These are phyloP conservation scores for Lithobates pipiens DNA, from an alignment of 2,797 vertebrate genomes.

Conservation along the genomic window DNA sequence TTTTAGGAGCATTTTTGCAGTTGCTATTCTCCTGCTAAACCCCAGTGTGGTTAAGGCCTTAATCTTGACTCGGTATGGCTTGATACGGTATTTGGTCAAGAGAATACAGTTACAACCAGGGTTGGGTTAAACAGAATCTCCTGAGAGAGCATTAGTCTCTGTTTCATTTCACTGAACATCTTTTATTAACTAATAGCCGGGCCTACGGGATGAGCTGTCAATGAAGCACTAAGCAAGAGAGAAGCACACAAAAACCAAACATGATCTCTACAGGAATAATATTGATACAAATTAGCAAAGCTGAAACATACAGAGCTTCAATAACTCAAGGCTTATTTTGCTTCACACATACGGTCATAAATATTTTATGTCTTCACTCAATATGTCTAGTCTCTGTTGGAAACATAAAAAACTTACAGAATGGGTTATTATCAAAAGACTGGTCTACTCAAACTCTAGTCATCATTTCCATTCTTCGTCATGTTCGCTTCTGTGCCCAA, in stretches of 20 bases:
- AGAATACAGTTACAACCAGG: not conserved
- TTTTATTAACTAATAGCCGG: not conserved
- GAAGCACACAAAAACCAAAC: not conserved
- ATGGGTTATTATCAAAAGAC: not conserved
- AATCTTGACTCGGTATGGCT: not conserved
- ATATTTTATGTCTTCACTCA: not conserved
- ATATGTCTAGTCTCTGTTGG: not conserved
- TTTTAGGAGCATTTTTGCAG: too few relatives aligned
- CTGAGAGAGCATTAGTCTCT: not conserved
- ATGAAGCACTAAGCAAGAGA: not conserved
- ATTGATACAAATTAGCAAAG: constrained; percentile 4
- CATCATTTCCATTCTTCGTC: too few relatives aligned
- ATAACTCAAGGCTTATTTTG: not conserved
- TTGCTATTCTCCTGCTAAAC: too few relatives aligned
- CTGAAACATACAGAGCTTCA: not conserved
- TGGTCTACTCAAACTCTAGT: too few relatives aligned
- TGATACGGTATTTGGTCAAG: not conserved
- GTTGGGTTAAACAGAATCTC: not conserved
- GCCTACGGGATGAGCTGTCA: constrained; percentile 6
- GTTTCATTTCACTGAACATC: not conserved
- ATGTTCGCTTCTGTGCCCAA: too few relatives aligned
- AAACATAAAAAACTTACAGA: not conserved
- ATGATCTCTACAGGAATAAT: constrained; percentile 11
- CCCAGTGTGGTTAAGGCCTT: not conserved
- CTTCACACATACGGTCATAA: not conserved